phyloP scores from a whole-genome alignment of 2,797 vertebrate genomes.

The Sebastes taczanowskii region DNA sequence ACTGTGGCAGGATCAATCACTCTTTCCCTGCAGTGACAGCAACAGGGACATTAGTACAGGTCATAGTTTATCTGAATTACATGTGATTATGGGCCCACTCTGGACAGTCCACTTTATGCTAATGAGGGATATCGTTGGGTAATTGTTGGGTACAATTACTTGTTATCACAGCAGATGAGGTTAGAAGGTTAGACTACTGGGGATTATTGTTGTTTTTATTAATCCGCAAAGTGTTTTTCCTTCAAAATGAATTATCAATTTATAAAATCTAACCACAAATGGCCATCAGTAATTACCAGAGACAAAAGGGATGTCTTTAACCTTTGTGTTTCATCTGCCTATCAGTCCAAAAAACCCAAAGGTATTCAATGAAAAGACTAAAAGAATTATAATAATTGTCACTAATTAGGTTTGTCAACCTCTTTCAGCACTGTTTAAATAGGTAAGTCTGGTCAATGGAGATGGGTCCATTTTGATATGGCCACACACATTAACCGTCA shows the following conservation, averaged over 20 bases:
- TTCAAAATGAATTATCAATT: neutral
- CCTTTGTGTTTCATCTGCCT: neutral
- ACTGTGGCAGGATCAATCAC: constrained; percentile 32
- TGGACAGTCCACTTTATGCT: neutral
- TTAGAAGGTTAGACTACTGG: neutral
- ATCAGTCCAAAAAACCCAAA: neutral
- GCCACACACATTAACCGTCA: neutral
- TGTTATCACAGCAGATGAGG: neutral
- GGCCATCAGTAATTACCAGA: neutral
- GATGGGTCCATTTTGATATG: neutral
- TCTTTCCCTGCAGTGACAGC: constrained; percentile 9
- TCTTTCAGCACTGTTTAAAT: neutral
- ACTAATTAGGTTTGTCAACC: neutral
- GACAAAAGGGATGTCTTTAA: neutral
- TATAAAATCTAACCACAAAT: neutral
- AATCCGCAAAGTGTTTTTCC: neutral
- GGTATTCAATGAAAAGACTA: neutral
- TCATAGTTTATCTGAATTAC: neutral
- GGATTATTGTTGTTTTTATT: neutral
- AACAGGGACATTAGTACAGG: neutral
- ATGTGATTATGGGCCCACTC: neutral
- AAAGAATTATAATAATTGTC: neutral
- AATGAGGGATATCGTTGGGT: neutral
- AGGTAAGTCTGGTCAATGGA: neutral
- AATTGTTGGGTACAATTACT: neutral